Base-by-base conservation (phyloP, 2,888 invertebrate species). In the Rhagophthalmus giganteus region DNA sequence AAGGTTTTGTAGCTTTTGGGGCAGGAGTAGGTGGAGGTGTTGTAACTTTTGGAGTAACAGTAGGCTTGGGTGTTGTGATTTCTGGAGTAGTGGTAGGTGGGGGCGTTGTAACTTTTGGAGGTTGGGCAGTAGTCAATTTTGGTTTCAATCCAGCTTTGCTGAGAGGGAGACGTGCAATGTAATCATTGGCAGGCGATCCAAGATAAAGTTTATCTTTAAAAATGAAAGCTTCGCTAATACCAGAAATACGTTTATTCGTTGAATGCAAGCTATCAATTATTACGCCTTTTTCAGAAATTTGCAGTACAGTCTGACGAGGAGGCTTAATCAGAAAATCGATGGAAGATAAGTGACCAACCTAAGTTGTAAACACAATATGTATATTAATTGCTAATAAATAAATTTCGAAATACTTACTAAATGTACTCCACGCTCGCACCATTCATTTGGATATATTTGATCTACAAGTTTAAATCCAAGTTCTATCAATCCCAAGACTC, bases 211-310 rank as follows among this genome's bases (percentile, higher is more conserved):
- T 78, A 58, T 83, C 81, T 38, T 83, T 81, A 64, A 79, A 81
- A 33, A 87, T 80, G 53, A 84, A 77, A 1, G 84, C 85, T 63
- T 90, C 88, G 60, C 85, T 84, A 11, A 88, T 76, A 6, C 70
- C 67, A 0, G 57, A 42, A 1, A 85, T 63, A 12, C 79, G 77
- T 25, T 75, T 76, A 64, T 87, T 83, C 0, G 78, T 79, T 30
- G 82, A 81, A 64, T 85, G 85, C 55, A 87, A 78, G 2, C 83
- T 81, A 14, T 86, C 85, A 2, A 88, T 68, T 54, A 91, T 81
- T 51, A 86, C 83, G 11, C 91, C 92, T 60, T 80, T 79, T 78
- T 83, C 83, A 65, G 88, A 84, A 1, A 90, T 62, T 65, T 86
- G 84, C 25, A 88, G 60, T 31, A 88, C 71, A 1, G 84, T 84